A percentile compares a stretch with the other conserved stretches of the same genome.
Evolutionary conservation across 35 echinoderm and acorn worm genomes (phyloP).

Genomic region (Holothuria glaberrima): DNA sequence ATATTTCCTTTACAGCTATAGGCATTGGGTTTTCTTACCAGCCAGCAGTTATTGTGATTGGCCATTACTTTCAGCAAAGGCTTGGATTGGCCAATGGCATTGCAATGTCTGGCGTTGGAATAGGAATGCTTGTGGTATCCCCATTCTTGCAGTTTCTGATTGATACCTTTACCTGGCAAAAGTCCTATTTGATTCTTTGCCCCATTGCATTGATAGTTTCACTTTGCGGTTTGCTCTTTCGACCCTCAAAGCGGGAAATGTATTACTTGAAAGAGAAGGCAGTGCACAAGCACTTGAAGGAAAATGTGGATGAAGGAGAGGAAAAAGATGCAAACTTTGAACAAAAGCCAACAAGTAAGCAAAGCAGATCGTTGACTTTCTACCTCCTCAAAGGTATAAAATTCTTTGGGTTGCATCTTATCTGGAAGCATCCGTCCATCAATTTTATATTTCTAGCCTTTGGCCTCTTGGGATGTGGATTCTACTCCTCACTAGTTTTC

Average conservation of each 20-base stretch:
- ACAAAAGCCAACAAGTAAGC: neutral
- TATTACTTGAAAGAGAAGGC: conserved; percentile 40
- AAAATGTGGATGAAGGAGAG: neutral
- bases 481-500: conserved; percentile 44
- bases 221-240: conserved; percentile 16
- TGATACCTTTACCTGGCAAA: conserved; percentile 51
- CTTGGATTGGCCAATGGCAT: conserved; percentile 62
- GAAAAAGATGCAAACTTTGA: neutral
- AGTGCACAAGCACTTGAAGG: neutral
- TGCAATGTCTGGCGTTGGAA: conserved; percentile 39
- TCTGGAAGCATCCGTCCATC: conserved; percentile 24
- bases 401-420: conserved; percentile 33
- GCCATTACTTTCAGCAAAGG: conserved; percentile 34
- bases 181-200: conserved; percentile 11
- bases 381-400: conserved; percentile 5
- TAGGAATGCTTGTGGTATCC: conserved; percentile 43
- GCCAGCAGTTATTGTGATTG: conserved; percentile 35
- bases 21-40: conserved; percentile 44
- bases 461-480: conserved; percentile 24
- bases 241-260: conserved; percentile 14
- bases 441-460: conserved; percentile 46
- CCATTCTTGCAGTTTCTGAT: conserved; percentile 44
- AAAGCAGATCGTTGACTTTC: neutral
- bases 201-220: neutral
- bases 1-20: conserved; percentile 1